phyloP scores from a whole-genome alignment of 2,888 invertebrate species.

The Ormyrus nitidulus region DNA sequence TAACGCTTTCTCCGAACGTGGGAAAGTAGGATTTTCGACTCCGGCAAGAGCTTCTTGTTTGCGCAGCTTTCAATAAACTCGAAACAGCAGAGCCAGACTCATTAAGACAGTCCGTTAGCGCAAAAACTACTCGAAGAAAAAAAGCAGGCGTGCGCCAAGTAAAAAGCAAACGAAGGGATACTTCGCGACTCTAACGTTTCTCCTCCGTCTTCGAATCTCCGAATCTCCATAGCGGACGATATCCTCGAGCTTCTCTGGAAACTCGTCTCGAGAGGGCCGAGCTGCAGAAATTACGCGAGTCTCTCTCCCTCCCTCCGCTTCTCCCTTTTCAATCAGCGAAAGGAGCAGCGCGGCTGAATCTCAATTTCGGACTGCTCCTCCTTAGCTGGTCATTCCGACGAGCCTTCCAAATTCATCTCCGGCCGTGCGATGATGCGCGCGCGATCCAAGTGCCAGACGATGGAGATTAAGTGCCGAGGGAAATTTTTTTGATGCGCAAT shows the following conservation, averaged over 20 bases:
- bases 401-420: slow-evolving; percentile 40
- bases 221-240: slow-evolving; percentile 47
- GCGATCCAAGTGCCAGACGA: background rate
- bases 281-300: slow-evolving; percentile 30
- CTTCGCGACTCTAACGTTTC: background rate
- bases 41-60: too few species aligned
- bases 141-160: slow-evolving; percentile 1
- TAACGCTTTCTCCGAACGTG: too few species aligned
- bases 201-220: background rate
- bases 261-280: slow-evolving; percentile 23
- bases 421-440: slow-evolving; percentile 19
- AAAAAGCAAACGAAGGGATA: slow-evolving; percentile 19
- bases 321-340: slow-evolving; percentile 58
- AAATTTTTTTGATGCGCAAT: slow-evolving; percentile 18
- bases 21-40: too few species aligned
- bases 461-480: slow-evolving; percentile 41
- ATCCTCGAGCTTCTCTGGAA: slow-evolving; percentile 17
- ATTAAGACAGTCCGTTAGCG: background rate
- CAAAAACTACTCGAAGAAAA: slow-evolving; percentile 9
- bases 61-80: too few species aligned
- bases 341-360: slow-evolving; percentile 21
- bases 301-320: slow-evolving; percentile 37
- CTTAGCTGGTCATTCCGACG: slow-evolving; percentile 23
- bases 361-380: slow-evolving; percentile 41
- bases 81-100: too few species aligned